Base-by-base conservation (phyloP, 2,113 vertebrate genomes). In the Poeciliopsis occidentalis region DNA sequence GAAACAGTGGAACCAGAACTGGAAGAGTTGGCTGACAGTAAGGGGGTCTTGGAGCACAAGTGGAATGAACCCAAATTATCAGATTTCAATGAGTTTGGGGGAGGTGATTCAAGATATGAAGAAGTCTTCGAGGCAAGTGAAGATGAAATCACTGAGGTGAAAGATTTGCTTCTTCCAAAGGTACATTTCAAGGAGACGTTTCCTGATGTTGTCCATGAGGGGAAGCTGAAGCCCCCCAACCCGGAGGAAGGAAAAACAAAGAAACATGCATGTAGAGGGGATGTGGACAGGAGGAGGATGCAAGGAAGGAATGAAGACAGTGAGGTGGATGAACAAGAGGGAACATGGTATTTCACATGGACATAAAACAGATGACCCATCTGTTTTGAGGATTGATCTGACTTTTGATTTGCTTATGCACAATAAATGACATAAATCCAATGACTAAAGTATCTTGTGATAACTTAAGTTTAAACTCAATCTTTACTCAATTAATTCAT, bases 341-440 rank as follows among this genome's bases (percentile, higher is more conserved):
- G n/a, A 44, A 90, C 85, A 0, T 94, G 91, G 92, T 82, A 82
- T 89, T 93, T 93, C 78, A 67, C 75, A 54, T 92, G 92, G 91
- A 83, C n/a, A 44, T 92, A 89, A 29, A 47, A 7, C 13, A 15
- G 44, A 57, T n/a, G 22, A n/a, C 12, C 31, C 4, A 17, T 60
- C 44, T 62, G 5, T 24, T 72, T n/a, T 47, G 34, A 51, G 75
- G 54, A 67, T 8, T 57, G 51, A 8, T 70, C 4, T 47, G 31
- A 19, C 8, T 54, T 41, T 19, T 51, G 73, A 84, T 1, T 39
- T 0, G 64, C 71, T 82, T 87, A 67, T 90, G 85, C 87, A 77
- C 78, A 84, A 73, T 37, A 76, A 67, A 86, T 29, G 78, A 72
- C 12, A 37, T 34, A 78, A 65, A 84, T 60, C 66, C 75, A 75